Evolutionary conservation across 2,797 vertebrate genomes (phyloP).

Genomic region (Coccyzus lansbergi): DNA sequence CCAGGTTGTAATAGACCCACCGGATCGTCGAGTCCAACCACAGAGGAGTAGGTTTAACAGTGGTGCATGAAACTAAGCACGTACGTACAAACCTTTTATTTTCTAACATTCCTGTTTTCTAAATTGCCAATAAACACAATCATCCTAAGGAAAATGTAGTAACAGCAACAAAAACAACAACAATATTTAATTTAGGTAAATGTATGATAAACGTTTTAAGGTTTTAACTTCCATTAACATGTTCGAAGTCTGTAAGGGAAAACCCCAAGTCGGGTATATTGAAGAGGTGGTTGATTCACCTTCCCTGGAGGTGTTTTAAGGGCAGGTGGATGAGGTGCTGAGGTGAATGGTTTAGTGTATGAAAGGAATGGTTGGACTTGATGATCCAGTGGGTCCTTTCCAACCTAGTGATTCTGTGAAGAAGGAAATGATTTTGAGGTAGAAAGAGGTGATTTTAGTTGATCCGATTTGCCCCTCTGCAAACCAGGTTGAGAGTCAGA

Average conservation of each 20-base stretch:
- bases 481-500: neutral
- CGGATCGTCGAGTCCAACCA: too few species aligned
- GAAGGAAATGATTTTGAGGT: neutral
- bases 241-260: neutral
- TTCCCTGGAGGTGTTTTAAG: too few species aligned
- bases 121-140: neutral
- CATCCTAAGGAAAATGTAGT: neutral
- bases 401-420: too few species aligned
- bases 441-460: neutral
- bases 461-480: neutral
- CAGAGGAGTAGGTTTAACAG: neutral
- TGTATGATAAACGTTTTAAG: accelerated
- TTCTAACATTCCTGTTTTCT: neutral
- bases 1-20: too few species aligned
- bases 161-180: too few species aligned
- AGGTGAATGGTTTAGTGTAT: too few species aligned
- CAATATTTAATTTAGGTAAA: neutral
- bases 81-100: neutral
- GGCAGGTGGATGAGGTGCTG: too few species aligned
- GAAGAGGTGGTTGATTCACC: too few species aligned
- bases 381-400: too few species aligned
- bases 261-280: neutral
- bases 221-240: neutral
- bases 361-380: too few species aligned
- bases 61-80: neutral